Percentiles rank a stretch among this genome's conserved stretches.
phyloP scores from a whole-genome alignment of 2,888 invertebrate species.

The Trypoxylon attenuatum region DNA sequence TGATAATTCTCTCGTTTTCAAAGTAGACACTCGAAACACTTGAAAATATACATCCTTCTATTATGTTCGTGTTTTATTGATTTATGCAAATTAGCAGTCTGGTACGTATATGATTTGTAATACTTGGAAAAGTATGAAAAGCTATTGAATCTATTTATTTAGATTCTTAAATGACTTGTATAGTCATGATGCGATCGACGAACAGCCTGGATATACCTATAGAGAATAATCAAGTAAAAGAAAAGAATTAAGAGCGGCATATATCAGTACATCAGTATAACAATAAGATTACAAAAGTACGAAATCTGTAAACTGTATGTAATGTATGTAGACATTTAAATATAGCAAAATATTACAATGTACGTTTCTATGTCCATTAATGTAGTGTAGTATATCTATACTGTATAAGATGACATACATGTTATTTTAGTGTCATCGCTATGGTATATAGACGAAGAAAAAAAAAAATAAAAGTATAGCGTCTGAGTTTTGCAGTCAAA shows the following conservation, averaged over 20 bases:
- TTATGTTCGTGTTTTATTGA: too few species aligned
- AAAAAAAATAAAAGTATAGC: constrained; percentile 25
- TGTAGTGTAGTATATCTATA: constrained; percentile 27
- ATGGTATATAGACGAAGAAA: too few species aligned
- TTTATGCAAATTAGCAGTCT: too few species aligned
- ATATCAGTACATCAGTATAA: constrained; percentile 46
- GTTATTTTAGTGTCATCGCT: constrained; percentile 20
- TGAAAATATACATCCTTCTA: too few species aligned
- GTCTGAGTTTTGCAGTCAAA: constrained; percentile 17
- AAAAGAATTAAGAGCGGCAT: constrained; percentile 14
- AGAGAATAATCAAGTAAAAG: not conserved
- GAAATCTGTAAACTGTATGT: constrained; percentile 22
- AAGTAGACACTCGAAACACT: too few species aligned
- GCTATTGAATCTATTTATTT: constrained; percentile 22
- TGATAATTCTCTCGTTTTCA: too few species aligned
- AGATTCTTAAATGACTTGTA: constrained; percentile 24
- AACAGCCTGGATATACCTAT: constrained; percentile 13
- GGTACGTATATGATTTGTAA: too few species aligned
- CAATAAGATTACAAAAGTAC: constrained; percentile 15
- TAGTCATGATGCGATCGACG: constrained; percentile 14
- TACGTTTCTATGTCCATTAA: constrained; percentile 27
- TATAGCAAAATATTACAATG: constrained; percentile 15
- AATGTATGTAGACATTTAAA: constrained; percentile 29
- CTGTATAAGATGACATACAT: not conserved
- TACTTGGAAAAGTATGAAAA: constrained; percentile 19